Evolutionary conservation across 2,797 vertebrate species (phyloP), one percentile per base, ranked within the genome.

Genomic region (Diplodus puntazzo): DNA sequence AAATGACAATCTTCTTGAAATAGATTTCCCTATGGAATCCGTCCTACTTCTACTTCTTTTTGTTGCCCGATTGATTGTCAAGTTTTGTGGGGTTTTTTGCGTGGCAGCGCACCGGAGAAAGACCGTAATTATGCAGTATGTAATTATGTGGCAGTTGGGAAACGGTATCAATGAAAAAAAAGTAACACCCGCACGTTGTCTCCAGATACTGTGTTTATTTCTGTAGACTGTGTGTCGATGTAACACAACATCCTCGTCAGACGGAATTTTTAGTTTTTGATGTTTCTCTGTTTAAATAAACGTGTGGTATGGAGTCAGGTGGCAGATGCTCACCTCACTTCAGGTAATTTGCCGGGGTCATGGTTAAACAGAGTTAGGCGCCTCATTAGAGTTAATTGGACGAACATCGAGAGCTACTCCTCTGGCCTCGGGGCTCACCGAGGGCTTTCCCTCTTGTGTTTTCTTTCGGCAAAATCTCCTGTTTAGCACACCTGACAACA

Each of bases 311-410:
- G 25, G 25, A 45, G n/a, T 58, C 53, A 45, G 54, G 4, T 25
- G 43, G 57, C n/a, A 21, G 61, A 52, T 57, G 2, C 21, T 21
- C 27, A 21, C 49, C 23, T 62, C 43, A 12, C 63, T 57, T 66
- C 42, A 58, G 66, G 50, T 58, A 39, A 66, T 73, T 69, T 67
- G 46, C 73, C 27, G 55, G 61, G 42, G 62, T 63, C 70, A 55
- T 30, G 66, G 46, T 65, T 77, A 73, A 74, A 53, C 64, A 58
- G 50, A 73, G 69, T 23, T 53, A 69, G 69, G 73, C 42, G 62
- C 46, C 73, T 74, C 66, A 69, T 77, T 73, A 73, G 59, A 65
- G 39, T 57, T 70, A 77, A 76, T 69, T 79, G 60, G 49, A 39
- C 57, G 61, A 81, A 73, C 17, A 49, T 4, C 63, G 57, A 69